Conservation (phyloP, 2,113 vertebrate species). For the Osmerus eperlanus region DNA sequence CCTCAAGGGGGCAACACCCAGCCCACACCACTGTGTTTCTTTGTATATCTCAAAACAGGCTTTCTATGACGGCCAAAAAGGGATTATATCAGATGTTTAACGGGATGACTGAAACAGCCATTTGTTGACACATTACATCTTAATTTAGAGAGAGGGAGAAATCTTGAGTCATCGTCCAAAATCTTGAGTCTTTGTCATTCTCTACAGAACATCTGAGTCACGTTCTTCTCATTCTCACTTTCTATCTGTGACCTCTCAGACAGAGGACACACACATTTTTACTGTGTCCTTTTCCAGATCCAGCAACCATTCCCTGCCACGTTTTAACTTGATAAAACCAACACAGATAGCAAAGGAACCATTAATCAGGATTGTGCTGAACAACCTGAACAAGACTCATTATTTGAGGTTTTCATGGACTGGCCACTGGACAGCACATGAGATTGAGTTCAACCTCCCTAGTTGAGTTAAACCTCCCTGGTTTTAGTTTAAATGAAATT, state of each 20-base stretch:
- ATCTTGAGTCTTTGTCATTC: no score
- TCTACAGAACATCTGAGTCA: no score
- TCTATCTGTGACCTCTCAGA: no score
- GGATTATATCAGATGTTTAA: not conserved
- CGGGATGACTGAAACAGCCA: not conserved
- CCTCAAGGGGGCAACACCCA: conserved; percentile 36
- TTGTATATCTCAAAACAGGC: not conserved
- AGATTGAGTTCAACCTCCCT: not conserved
- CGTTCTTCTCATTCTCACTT: no score
- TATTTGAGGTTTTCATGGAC: conserved; percentile 8
- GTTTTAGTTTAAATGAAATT: no score
- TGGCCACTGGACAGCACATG: not conserved
- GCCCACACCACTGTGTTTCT: conserved; percentile 6
- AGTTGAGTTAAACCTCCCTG: not conserved
- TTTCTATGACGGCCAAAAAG: not conserved
- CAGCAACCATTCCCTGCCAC: conserved; percentile 9
- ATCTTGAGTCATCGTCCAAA: no score
- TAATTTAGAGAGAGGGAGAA: no score
- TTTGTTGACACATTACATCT: no score
- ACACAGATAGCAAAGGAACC: conserved; percentile 15
- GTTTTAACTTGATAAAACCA: conserved; percentile 1
- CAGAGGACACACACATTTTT: no score
- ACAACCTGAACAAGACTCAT: conserved; percentile 18
- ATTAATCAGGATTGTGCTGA: conserved; percentile 17
- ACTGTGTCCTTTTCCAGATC: no score